phyloP scores from a whole-genome alignment of 1,140 invertebrate genomes.

The Colletes gigas region DNA sequence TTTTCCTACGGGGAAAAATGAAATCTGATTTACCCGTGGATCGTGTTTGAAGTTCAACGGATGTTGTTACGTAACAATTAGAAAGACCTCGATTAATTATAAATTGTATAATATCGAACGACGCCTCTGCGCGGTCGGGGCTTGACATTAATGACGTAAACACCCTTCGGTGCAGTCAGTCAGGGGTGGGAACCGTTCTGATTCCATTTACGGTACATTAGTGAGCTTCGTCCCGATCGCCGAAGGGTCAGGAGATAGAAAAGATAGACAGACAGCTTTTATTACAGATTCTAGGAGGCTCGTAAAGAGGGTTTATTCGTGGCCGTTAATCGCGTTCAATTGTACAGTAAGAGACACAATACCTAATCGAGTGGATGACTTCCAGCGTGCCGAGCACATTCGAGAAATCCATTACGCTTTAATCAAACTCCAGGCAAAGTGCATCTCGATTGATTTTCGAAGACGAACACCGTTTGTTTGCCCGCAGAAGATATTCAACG shows the following conservation, averaged over 20 bases:
- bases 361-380: not conserved
- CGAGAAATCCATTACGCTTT: too few relatives aligned
- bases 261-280: not conserved
- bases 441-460: too few relatives aligned
- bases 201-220: conserved; percentile 40
- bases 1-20: too few relatives aligned
- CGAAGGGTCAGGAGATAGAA: conserved; percentile 3
- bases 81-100: conserved; percentile 36
- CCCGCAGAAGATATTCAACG: too few relatives aligned
- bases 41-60: not conserved
- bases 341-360: not conserved
- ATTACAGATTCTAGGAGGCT: not conserved
- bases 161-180: conserved; percentile 24
- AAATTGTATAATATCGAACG: conserved; percentile 40
- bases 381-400: too few relatives aligned
- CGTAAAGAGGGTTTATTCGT: not conserved
- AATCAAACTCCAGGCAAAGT: too few relatives aligned
- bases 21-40: too few relatives aligned
- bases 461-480: too few relatives aligned
- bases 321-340: not conserved
- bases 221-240: conserved; percentile 7
- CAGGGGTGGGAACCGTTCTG: conserved; percentile 39
- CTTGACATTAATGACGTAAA: conserved; percentile 46
- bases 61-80: too few relatives aligned
- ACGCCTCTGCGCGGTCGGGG: conserved; percentile 20